phyloP scores from a whole-genome alignment of 2,113 vertebrate genomes.

The Arothron firmamentum region DNA sequence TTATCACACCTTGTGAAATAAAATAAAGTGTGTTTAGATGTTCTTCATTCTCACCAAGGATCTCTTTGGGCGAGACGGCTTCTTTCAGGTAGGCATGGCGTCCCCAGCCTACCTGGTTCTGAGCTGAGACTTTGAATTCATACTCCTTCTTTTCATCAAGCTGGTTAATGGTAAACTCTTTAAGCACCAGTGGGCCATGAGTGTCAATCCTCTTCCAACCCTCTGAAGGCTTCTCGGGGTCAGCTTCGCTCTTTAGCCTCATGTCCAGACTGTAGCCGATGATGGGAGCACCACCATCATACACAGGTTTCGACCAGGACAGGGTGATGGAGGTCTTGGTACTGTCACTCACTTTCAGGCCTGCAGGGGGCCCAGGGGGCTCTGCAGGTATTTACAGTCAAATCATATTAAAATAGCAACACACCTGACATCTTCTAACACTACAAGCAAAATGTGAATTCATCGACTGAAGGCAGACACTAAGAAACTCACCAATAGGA shows the following conservation, averaged over 20 bases:
- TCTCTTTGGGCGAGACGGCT: constrained; percentile 89
- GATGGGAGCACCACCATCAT: constrained; percentile 94
- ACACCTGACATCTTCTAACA: neutral
- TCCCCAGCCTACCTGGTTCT: constrained; percentile 96
- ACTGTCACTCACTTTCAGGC: constrained; percentile 90
- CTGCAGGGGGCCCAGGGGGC: constrained; percentile 91
- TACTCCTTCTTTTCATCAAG: constrained; percentile 91
- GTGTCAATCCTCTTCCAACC: constrained; percentile 94
- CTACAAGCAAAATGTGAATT: neutral
- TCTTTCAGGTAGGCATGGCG: constrained; percentile 93
- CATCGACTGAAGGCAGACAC: neutral
- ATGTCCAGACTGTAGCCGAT: constrained; percentile 92
- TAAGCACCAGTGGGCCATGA: constrained; percentile 85
- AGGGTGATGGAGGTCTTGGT: constrained; percentile 90
- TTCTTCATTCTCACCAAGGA: constrained; percentile 79
- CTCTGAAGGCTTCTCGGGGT: constrained; percentile 84
- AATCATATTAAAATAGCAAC: neutral
- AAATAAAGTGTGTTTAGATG: neutral
- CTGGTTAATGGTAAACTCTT: constrained; percentile 87
- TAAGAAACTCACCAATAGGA: constrained; percentile 83
- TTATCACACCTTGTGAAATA: neutral
- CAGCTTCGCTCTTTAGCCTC: constrained; percentile 79
- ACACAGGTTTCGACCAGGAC: constrained; percentile 90
- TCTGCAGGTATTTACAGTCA: constrained; percentile 73
- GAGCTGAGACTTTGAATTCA: constrained; percentile 93